Evolutionary conservation across 2,113 vertebrate genomes (phyloP).

Genomic region (Beaufortia kweichowensis): DNA sequence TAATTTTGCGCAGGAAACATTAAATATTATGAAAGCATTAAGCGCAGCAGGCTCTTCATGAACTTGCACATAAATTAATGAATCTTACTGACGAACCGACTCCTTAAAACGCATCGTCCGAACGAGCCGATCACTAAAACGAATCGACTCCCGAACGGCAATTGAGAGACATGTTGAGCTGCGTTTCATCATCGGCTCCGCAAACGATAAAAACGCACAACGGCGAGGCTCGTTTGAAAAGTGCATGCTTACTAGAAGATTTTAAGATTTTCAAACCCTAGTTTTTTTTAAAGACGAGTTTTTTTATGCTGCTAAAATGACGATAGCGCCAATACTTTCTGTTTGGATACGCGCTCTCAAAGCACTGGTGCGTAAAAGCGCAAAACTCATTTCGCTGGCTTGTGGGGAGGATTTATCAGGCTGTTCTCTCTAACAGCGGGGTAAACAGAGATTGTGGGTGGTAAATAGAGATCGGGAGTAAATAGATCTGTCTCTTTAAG

Average conservation of each 20-base stretch:
- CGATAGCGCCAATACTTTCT: too few relatives aligned
- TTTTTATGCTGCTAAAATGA: not conserved
- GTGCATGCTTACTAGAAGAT: too few relatives aligned
- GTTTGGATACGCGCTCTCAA: too few relatives aligned
- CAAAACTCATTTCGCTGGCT: not conserved
- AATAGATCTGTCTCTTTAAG: slow-evolving; percentile 79
- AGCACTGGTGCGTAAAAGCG: too few relatives aligned
- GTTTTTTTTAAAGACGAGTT: not conserved
- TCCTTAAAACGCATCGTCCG: not conserved
- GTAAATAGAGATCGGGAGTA: slow-evolving; percentile 37
- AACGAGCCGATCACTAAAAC: not conserved
- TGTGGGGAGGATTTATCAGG: not conserved
- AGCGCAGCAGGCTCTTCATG: too few relatives aligned
- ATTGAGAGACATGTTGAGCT: not conserved
- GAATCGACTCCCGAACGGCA: not conserved
- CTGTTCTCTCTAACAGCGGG: slow-evolving; percentile 20
- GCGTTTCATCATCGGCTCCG: too few relatives aligned
- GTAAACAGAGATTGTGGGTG: slow-evolving; percentile 50
- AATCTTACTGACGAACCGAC: not conserved
- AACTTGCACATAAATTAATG: not conserved
- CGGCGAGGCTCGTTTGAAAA: too few relatives aligned
- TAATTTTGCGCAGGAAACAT: too few relatives aligned
- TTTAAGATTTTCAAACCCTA: too few relatives aligned
- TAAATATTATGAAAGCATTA: too few relatives aligned
- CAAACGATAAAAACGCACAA: too few relatives aligned